Evolutionary conservation across 2,888 invertebrate species (phyloP).

Genomic region (Acrobasis repandana): DNA sequence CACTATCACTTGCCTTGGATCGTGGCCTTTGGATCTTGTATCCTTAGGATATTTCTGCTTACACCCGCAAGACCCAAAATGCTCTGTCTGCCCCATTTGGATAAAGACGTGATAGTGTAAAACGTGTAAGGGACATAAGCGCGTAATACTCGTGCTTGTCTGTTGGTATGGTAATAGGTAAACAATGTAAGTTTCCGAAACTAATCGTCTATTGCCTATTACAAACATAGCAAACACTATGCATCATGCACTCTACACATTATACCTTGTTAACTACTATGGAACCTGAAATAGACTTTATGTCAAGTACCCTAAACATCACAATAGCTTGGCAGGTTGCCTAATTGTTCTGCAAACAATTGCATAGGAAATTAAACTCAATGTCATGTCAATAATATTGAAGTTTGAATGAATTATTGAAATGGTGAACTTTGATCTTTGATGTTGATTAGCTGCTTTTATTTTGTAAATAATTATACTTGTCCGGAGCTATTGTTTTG

Average conservation of each 20-base stretch:
- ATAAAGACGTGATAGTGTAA: no score
- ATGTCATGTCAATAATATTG: conserved; percentile 8
- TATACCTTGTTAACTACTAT: neutral
- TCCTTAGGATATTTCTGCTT: no score
- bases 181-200: neutral
- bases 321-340: neutral
- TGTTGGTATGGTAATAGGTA: no score
- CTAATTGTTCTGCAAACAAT: conserved; percentile 4
- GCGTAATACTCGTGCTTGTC: no score
- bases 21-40: no score
- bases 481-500: no score
- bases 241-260: neutral
- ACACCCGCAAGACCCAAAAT: no score
- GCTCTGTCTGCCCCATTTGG: no score
- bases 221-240: neutral
- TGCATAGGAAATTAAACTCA: conserved; percentile 14
- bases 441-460: conserved; percentile 5
- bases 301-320: neutral
- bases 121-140: no score
- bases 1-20: no score
- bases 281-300: conserved; percentile 5
- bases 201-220: neutral
- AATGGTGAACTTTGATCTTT: conserved; percentile 1
- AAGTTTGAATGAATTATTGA: neutral
- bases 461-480: neutral